Conservation (phyloP, 37 sponge, comb jelly and placozoan species). For the Oscarella lobularis region DNA sequence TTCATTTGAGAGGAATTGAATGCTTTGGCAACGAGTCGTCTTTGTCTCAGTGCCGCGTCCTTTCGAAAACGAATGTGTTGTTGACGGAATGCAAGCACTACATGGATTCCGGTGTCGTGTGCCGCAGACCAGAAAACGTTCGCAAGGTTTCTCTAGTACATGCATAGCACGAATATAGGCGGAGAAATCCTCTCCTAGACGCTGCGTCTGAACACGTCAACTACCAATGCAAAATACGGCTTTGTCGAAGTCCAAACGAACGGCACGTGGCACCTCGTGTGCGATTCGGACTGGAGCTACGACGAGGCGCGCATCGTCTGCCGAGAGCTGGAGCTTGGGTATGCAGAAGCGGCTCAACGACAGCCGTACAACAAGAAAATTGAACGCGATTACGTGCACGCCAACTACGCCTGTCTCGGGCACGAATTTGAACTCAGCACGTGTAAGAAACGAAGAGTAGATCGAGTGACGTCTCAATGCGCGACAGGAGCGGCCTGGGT, state of each 20-base stretch:
- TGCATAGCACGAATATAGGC: too few species aligned
- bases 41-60: not conserved
- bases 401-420: not conserved
- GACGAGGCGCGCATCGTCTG: not conserved
- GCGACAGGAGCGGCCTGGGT: not conserved
- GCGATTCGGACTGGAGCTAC: not conserved
- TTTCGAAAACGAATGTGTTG: not conserved
- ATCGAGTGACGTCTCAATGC: too few species aligned
- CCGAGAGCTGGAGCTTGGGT: not conserved
- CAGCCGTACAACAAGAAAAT: not conserved
- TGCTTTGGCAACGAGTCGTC: not conserved
- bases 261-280: not conserved
- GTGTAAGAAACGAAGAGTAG: too few species aligned
- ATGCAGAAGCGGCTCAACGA: not conserved
- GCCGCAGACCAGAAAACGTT: not conserved
- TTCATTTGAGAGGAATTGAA: not conserved
- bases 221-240: not conserved
- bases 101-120: not conserved
- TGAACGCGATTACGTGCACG: not conserved
- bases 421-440: not conserved
- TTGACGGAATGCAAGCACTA: not conserved
- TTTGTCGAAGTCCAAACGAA: not conserved
- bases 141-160: too few species aligned
- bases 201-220: not conserved
- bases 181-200: too few species aligned